Conservation (phyloP, 2,888 invertebrate genomes). For the Pyrocoelia pectoralis region DNA sequence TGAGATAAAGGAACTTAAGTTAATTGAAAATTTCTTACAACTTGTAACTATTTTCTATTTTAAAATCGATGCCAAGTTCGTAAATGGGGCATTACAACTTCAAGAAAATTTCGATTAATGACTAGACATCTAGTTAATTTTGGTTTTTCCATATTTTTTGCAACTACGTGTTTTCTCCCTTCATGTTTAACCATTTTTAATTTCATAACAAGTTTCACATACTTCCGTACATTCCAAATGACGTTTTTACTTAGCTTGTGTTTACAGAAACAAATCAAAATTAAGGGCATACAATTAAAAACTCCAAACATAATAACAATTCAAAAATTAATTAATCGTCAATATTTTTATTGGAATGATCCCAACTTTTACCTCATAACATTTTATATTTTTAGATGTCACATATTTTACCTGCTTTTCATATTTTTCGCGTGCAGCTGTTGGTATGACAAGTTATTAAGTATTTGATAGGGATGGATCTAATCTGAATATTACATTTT, state of each 20-base stretch:
- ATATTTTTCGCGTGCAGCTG: constrained; percentile 56
- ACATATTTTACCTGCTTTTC: constrained; percentile 55
- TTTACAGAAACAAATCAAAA: no score
- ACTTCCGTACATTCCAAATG: no score
- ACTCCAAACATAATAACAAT: neutral
- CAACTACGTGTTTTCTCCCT: neutral
- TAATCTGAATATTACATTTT: constrained; percentile 41
- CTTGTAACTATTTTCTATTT: constrained; percentile 16
- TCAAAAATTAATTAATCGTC: constrained; percentile 4
- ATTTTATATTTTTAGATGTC: constrained; percentile 59
- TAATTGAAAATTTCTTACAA: constrained; percentile 5
- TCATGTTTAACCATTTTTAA: neutral
- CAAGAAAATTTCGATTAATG: constrained; percentile 22
- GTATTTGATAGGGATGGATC: constrained; percentile 43
- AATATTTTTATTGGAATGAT: constrained; percentile 41
- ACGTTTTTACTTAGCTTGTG: no score
- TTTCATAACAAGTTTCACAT: no score
- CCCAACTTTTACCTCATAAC: constrained; percentile 55
- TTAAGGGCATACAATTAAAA: neutral
- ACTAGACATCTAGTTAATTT: constrained; percentile 4
- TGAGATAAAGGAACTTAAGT: neutral
- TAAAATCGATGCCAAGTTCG: constrained; percentile 14
- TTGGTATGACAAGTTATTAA: constrained; percentile 49
- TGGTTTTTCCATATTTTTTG: neutral
- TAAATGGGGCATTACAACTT: constrained; percentile 21